Base-by-base conservation (phyloP, 2,797 vertebrate genomes). In the Pipistrellus nathusii region DNA sequence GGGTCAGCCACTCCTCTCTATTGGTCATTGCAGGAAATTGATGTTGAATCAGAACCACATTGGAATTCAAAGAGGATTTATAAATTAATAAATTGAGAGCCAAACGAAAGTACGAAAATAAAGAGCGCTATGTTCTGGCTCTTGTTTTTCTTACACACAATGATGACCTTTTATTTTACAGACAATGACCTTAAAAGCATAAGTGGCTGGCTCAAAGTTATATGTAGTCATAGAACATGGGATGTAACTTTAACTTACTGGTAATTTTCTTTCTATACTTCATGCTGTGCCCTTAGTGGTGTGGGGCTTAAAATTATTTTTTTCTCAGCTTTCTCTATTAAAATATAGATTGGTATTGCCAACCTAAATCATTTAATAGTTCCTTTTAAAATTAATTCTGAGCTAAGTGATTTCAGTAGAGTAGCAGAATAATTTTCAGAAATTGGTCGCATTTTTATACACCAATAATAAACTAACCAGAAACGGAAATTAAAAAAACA, bases 11-110 rank as follows among this genome's bases (percentile, higher is more conserved):
- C 11, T 41, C 30, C 21, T 86, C 71, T 27, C 27, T 66, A 2
- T 14, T 35, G 75, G 25, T 91, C 38, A 72, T 41, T 62, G 57
- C 35, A 57, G 84, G 59, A 68, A 91, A 91, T 80, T n/a, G n/a
- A 38, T 48, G 48, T 51, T 30, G n/a, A 44, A 53, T 72, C 30
- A 53, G 25, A 82, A 44, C n/a, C 46, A 48, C 14, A 10, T 8
- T 48, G 62, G 80, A 82, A 84, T 84, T 66, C 85, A 77, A 9
- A 91, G 73, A 80, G 51, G 51, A 78, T 93, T 87, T 88, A 66
- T 86, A 53, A 69, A 86, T 94, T 85, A 35, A 85, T 91, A 62
- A 53, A 21, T 2, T 41, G 75, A 93, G 64, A 92, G 57, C 23
- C 32, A 55, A 72, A 75, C 44, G 78, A 25, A 93, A 30, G 76